Conservation (phyloP, 2,888 invertebrate genomes). For the Pecten maximus region DNA sequence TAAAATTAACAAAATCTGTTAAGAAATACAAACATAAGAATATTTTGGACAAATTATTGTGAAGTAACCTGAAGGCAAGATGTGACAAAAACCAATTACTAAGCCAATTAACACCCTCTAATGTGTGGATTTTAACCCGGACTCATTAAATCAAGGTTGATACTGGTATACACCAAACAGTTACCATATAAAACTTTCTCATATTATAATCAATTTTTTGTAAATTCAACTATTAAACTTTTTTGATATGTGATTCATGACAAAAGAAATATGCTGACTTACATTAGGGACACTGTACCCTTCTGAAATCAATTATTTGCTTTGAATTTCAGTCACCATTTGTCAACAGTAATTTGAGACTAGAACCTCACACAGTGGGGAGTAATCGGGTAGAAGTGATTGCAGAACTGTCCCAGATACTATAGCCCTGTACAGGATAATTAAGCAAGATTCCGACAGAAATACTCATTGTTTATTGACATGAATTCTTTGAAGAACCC, state of each 20-base stretch:
- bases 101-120: no score
- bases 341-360: not conserved
- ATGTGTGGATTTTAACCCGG: no score
- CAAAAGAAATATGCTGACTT: not conserved
- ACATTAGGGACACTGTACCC: not conserved
- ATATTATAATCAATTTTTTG: not conserved
- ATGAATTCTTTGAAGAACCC: not conserved
- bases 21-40: no score
- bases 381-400: not conserved
- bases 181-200: not conserved
- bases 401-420: not conserved
- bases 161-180: no score
- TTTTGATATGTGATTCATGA: not conserved
- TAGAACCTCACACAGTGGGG: not conserved
- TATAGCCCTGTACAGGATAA: not conserved
- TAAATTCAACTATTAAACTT: not conserved
- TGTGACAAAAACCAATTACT: no score
- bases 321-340: slow-evolving; percentile 2
- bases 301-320: not conserved
- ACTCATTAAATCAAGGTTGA: no score
- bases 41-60: no score
- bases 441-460: not conserved
- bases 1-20: no score
- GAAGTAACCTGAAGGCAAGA: no score
- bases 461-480: slow-evolving; percentile 10